Conservation (phyloP, 2,888 invertebrate genomes). For the Calephelis perditalis region DNA sequence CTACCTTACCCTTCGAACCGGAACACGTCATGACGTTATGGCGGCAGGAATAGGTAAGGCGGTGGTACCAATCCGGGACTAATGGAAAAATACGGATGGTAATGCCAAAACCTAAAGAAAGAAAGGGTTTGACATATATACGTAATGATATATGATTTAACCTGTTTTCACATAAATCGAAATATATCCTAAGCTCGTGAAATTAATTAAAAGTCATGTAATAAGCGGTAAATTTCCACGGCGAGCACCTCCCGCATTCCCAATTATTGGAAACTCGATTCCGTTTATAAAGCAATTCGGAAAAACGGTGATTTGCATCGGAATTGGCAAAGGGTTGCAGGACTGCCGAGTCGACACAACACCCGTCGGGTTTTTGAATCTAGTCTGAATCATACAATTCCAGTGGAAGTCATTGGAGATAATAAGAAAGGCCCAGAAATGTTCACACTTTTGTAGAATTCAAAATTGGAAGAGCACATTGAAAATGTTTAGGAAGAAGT, state of each 20-base stretch:
- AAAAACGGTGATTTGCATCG: slow-evolving; percentile 66
- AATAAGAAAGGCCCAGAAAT: slow-evolving; percentile 14
- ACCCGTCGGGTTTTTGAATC: neutral
- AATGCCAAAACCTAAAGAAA: too few species aligned
- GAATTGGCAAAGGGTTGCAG: slow-evolving; percentile 41
- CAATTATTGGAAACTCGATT: slow-evolving; percentile 12
- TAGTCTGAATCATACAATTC: neutral
- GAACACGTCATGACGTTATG: too few species aligned
- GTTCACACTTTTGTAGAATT: too few species aligned
- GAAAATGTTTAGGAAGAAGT: too few species aligned
- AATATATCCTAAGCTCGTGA: neutral
- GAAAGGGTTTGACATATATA: too few species aligned
- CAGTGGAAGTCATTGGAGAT: neutral
- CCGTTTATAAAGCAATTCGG: slow-evolving; percentile 69
- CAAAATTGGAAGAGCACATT: too few species aligned
- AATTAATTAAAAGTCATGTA: slow-evolving; percentile 13
- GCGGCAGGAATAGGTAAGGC: too few species aligned
- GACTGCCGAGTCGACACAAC: slow-evolving; percentile 6
- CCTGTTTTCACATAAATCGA: slow-evolving; percentile 15
- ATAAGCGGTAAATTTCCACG: slow-evolving; percentile 9
- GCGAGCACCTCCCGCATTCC: slow-evolving; percentile 6
- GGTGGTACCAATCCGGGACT: too few species aligned
- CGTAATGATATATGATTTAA: too few species aligned
- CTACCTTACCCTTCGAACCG: too few species aligned
- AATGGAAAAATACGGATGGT: too few species aligned